A percentile compares a stretch with the other conserved stretches of the same genome.
Conservation (phyloP, 1,140 invertebrate species). For the Campoletis sonorensis region DNA sequence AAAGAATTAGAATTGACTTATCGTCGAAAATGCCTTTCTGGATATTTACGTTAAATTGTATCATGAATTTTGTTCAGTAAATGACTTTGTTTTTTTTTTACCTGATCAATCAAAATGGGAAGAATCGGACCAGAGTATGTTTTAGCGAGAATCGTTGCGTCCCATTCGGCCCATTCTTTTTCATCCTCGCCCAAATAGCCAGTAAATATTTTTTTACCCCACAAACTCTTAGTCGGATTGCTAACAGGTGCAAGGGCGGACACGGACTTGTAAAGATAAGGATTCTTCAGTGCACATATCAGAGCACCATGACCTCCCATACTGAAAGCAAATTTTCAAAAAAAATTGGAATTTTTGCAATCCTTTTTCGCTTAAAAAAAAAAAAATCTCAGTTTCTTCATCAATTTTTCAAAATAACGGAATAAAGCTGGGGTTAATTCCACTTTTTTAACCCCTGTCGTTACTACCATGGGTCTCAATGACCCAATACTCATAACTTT, state of each 20-base stretch:
- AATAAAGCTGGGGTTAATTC: too few species aligned
- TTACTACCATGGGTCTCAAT: too few species aligned
- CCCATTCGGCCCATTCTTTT: conserved; percentile 90
- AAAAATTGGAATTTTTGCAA: too few species aligned
- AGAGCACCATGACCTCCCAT: conserved; percentile 99
- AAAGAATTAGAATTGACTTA: too few species aligned
- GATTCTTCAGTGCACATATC: conserved; percentile 94
- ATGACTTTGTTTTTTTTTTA: conserved; percentile 64
- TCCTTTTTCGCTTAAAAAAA: too few species aligned
- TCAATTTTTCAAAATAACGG: too few species aligned
- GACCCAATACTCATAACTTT: too few species aligned
- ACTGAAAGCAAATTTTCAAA: conserved; percentile 79
- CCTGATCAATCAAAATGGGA: conserved; percentile 94
- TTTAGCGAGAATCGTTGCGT: conserved; percentile 90
- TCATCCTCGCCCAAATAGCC: conserved; percentile 88
- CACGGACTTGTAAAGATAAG: conserved; percentile 91
- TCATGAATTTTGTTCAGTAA: conserved; percentile 19
- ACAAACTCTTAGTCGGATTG: conserved; percentile 90
- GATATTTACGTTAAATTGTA: too few species aligned
- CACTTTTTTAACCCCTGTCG: too few species aligned
- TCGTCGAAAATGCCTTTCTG: too few species aligned
- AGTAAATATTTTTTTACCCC: conserved; percentile 92
- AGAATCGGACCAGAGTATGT: conserved; percentile 90
- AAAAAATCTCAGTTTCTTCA: too few species aligned
- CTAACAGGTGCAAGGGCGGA: conserved; percentile 98